Evolutionary conservation across 2,888 invertebrate species (phyloP).

Genomic region (Caradrina kadenii): DNA sequence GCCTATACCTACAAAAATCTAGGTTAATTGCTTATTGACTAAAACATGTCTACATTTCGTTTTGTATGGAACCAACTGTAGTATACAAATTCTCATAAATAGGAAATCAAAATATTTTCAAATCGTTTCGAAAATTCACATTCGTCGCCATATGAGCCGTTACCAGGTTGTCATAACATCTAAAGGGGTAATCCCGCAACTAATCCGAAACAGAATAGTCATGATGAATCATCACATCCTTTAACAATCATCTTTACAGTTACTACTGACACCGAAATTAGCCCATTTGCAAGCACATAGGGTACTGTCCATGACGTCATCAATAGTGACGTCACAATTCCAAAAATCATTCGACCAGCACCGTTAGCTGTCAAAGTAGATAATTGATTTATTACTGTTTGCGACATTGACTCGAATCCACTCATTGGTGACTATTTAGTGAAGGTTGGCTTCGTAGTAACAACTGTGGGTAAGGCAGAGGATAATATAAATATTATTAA

Average conservation of each 20-base stretch:
- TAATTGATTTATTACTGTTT: conserved; percentile 63
- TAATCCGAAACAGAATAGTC: conserved; percentile 19
- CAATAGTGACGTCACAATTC: conserved; percentile 42
- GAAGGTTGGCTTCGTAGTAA: conserved; percentile 38
- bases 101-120: background rate
- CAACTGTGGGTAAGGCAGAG: background rate
- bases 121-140: background rate
- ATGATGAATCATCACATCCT: conserved; percentile 43
- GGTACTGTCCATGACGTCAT: conserved; percentile 43
- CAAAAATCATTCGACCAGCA: conserved; percentile 54
- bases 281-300: conserved; percentile 42
- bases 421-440: conserved; percentile 47
- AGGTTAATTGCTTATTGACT: no score
- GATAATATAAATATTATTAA: background rate
- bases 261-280: conserved; percentile 33
- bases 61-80: no score
- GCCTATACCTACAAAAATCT: no score
- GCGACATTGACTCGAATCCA: conserved; percentile 57
- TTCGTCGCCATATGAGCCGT: conserved; percentile 11
- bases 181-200: conserved; percentile 14
- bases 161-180: conserved; percentile 29
- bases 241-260: conserved; percentile 35
- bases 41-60: no score
- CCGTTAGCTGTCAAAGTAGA: conserved; percentile 61
- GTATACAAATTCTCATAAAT: no score